Conservation (phyloP, 2,797 vertebrate species). For the Vespertilio murinus region DNA sequence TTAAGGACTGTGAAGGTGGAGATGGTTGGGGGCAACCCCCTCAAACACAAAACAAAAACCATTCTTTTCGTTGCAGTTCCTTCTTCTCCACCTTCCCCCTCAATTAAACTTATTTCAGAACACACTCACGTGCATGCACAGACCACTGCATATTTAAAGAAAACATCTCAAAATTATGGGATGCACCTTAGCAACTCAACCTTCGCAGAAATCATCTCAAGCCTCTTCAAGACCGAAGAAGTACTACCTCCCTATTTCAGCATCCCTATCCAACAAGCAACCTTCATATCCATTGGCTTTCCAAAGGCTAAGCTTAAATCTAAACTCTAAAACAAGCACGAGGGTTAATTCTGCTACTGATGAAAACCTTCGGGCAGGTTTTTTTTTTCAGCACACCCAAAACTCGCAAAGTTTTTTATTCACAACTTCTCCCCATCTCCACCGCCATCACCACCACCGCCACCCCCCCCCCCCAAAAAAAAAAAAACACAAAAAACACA, state of each 20-base stretch:
- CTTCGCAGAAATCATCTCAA: not conserved
- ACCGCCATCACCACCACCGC: not conserved
- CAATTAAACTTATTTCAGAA: slow-evolving; percentile 52
- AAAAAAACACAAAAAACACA: no score
- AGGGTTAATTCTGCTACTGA: not conserved
- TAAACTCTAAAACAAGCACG: slow-evolving; percentile 24
- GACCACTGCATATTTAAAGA: not conserved
- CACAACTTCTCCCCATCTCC: not conserved
- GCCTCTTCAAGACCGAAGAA: slow-evolving; percentile 45
- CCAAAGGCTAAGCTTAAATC: not conserved
- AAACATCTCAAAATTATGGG: not conserved
- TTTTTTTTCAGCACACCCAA: slow-evolving; percentile 1
- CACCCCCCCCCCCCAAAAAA: not conserved
- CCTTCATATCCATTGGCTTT: slow-evolving; percentile 54
- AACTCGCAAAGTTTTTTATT: not conserved
- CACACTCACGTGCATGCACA: not conserved
- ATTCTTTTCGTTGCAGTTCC: not conserved
- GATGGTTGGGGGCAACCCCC: not conserved
- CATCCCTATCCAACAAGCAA: slow-evolving; percentile 45
- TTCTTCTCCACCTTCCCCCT: slow-evolving; percentile 34
- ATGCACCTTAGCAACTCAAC: slow-evolving; percentile 8
- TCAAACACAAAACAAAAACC: not conserved
- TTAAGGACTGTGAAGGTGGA: not conserved
- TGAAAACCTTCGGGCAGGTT: slow-evolving; percentile 60
- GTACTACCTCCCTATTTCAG: slow-evolving; percentile 45